Evolutionary conservation across 2,113 vertebrate species (phyloP).

Genomic region (Nothocercus nigrocapillus): DNA sequence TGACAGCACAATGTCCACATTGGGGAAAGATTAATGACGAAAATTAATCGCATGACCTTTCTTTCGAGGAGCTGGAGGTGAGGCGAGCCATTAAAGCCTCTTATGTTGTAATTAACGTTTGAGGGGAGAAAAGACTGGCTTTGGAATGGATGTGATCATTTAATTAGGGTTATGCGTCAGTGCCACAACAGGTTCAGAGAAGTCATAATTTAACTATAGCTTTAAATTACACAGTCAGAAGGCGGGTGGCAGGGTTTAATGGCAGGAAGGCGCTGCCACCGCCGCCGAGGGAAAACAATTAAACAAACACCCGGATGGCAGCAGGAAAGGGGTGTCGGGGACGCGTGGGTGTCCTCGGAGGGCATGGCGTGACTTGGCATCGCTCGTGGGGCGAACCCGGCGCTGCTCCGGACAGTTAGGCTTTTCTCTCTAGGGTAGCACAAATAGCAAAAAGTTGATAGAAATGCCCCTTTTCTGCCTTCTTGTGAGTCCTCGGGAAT

Average conservation of each 20-base stretch:
- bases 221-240: constrained; percentile 88
- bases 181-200: constrained; percentile 90
- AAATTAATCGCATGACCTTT: constrained; percentile 95
- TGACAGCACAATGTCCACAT: constrained; percentile 91
- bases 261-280: constrained; percentile 70
- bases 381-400: too few species aligned
- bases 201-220: constrained; percentile 93
- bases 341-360: too few species aligned
- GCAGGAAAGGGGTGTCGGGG: neutral
- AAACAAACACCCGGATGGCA: constrained; percentile 77
- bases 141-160: constrained; percentile 92
- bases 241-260: constrained; percentile 78
- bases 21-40: constrained; percentile 93
- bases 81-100: constrained; percentile 95
- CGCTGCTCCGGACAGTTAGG: too few species aligned
- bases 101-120: constrained; percentile 97
- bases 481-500: too few species aligned
- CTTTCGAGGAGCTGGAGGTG: constrained; percentile 93
- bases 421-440: too few species aligned
- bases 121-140: constrained; percentile 88
- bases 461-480: too few species aligned
- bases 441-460: accelerated
- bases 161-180: constrained; percentile 93
- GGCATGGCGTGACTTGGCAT: too few species aligned
- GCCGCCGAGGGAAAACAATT: constrained; percentile 79